These are phyloP conservation scores for Tricholauxania praeusta DNA, from an alignment of 2,888 invertebrate genomes.

Conservation along the genomic window DNA sequence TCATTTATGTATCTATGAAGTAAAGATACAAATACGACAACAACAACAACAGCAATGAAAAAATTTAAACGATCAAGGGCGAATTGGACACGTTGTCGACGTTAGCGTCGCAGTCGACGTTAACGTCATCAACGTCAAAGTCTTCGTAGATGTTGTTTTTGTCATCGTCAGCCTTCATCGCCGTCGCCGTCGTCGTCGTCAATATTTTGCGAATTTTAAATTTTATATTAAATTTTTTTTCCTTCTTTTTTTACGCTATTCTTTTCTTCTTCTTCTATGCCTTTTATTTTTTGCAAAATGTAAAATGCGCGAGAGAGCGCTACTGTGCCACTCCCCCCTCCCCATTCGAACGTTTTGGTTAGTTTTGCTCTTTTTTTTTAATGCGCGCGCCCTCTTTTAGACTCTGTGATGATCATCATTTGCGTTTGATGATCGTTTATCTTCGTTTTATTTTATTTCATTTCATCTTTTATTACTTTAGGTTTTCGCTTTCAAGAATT, in stretches of 20 bases:
- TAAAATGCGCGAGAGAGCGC: not conserved
- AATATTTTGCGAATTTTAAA: constrained; percentile 29
- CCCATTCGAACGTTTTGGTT: not conserved
- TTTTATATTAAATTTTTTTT: constrained; percentile 3
- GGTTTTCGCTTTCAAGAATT: constrained; percentile 18
- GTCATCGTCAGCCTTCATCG: too few species aligned
- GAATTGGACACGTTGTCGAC: constrained; percentile 25
- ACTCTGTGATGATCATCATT: not conserved
- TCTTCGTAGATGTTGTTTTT: too few species aligned
- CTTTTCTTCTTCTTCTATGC: not conserved
- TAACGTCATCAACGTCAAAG: not conserved
- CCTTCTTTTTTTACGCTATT: not conserved
- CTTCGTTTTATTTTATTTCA: not conserved
- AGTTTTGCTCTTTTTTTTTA: constrained; percentile 7
- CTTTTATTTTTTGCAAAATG: constrained; percentile 1
- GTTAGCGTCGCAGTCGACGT: constrained; percentile 1
- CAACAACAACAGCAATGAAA: not conserved
- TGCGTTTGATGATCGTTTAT: constrained; percentile 4
- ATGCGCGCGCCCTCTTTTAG: not conserved
- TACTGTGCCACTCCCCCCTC: not conserved
- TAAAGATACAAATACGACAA: constrained; percentile 16
- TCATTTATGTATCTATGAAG: not conserved
- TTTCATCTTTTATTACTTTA: not conserved
- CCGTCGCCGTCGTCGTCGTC: not conserved
- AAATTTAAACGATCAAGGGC: constrained; percentile 21